phyloP scores from a whole-genome alignment of 2,797 vertebrate genomes.

The Philypnodon macrostomus region DNA sequence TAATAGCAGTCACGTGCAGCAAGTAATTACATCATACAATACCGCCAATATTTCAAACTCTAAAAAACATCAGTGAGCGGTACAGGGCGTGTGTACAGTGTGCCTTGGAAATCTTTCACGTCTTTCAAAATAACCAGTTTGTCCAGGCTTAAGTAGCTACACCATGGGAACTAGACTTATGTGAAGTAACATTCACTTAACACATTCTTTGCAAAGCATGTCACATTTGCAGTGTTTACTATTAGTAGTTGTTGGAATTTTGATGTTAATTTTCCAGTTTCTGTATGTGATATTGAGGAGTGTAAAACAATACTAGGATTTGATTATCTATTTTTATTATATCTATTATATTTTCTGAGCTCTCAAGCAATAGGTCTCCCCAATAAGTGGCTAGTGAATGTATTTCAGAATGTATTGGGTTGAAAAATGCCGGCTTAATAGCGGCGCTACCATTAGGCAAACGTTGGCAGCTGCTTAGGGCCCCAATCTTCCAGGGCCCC shows the following conservation, averaged over 20 bases:
- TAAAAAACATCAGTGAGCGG: slow-evolving; percentile 4
- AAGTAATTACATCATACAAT: slow-evolving; percentile 4
- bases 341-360: no score
- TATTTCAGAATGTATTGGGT: no score
- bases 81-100: slow-evolving; percentile 36
- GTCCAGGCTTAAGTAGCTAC: slow-evolving; percentile 43
- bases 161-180: slow-evolving; percentile 51
- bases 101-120: slow-evolving; percentile 20
- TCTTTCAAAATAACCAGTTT: slow-evolving; percentile 65
- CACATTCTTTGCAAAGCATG: not conserved
- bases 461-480: no score
- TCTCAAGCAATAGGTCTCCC: no score
- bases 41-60: not conserved
- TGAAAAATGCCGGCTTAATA: no score
- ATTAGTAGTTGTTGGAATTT: not conserved
- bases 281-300: not conserved
- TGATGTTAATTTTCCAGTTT: not conserved
- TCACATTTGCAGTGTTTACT: not conserved
- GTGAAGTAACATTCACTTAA: slow-evolving; percentile 2
- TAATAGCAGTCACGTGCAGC: not conserved
- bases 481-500: no score
- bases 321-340: no score
- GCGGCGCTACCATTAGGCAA: no score
- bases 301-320: not conserved
- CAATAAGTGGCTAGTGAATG: no score